Evolutionary conservation across 2,797 vertebrate species (phyloP).

Genomic region (Tachyglossus aculeatus): DNA sequence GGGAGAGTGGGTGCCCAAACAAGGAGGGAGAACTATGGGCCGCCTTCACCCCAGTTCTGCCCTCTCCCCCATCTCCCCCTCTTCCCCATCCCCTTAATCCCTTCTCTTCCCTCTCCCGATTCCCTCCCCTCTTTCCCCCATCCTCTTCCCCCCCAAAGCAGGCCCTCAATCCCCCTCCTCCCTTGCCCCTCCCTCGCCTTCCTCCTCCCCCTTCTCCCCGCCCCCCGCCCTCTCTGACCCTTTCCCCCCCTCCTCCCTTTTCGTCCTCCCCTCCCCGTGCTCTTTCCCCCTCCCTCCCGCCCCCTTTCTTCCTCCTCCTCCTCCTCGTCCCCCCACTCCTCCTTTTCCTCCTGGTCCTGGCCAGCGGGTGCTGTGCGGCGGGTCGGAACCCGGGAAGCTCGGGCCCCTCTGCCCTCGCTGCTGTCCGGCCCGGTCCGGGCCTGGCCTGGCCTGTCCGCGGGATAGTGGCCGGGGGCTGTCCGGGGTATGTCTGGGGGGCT

Average conservation of each 20-base stretch:
- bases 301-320: not conserved
- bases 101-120: no score
- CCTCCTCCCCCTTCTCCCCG: no score
- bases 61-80: no score
- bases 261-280: not conserved
- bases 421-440: slow-evolving; percentile 22
- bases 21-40: no score
- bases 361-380: not conserved
- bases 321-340: not conserved
- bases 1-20: no score
- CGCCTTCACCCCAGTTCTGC: no score
- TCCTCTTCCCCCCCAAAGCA: no score
- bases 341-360: not conserved
- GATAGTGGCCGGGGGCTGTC: no score
- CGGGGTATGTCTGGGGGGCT: no score
- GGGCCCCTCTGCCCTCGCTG: not conserved
- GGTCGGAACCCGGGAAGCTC: not conserved
- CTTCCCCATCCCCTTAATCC: no score
- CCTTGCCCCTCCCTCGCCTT: not conserved
- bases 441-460: not conserved
- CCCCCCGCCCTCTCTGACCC: not conserved
- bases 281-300: not conserved
- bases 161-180: no score
- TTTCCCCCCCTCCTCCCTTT: not conserved
- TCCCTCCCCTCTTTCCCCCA: no score